Conservation (phyloP, 2,888 invertebrate genomes). For the Tipula vernalis region DNA sequence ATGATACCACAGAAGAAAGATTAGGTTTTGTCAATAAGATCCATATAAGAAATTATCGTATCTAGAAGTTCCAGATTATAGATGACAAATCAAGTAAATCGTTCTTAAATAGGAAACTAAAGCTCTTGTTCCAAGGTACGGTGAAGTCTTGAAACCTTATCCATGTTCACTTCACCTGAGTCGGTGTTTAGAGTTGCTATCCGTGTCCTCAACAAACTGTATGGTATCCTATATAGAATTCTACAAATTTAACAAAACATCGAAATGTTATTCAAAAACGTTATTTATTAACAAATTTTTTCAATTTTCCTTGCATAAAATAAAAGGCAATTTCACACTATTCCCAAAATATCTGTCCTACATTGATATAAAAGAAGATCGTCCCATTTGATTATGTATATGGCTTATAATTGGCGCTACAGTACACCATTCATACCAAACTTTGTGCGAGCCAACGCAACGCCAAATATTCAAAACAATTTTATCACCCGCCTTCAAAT, state of each 20-base stretch:
- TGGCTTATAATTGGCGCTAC: slow-evolving; percentile 23
- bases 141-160: no score
- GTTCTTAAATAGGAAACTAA: no score
- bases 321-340: not conserved
- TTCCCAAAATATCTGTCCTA: not conserved
- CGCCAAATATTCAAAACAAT: slow-evolving; percentile 83
- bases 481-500: slow-evolving; percentile 53
- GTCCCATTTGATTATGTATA: slow-evolving; percentile 25
- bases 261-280: not conserved
- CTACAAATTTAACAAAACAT: not conserved
- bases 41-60: no score
- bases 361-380: slow-evolving; percentile 6
- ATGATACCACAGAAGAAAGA: no score
- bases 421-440: slow-evolving; percentile 93
- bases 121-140: no score
- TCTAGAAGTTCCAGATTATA: no score
- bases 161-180: no score
- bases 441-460: slow-evolving; percentile 59
- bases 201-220: no score
- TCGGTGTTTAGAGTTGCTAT: no score
- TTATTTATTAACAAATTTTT: not conserved
- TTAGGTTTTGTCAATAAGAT: no score
- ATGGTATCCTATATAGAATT: no score
- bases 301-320: not conserved
- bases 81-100: no score